Base-by-base conservation (phyloP, 2,113 vertebrate genomes). In the Ictalurus punctatus region DNA sequence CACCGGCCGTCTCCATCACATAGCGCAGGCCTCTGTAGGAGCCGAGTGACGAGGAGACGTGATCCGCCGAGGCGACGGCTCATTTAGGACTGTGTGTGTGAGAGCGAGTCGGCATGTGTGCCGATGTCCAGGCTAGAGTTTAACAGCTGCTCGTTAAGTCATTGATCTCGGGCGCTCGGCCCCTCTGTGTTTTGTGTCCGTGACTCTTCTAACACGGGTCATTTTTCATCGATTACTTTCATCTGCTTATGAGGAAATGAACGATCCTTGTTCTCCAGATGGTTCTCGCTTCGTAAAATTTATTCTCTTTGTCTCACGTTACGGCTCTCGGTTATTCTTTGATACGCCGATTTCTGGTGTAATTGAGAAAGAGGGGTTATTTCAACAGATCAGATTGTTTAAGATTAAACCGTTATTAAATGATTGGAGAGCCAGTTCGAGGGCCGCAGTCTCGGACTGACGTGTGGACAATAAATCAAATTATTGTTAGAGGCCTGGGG, bases 1-100 rank as follows among this genome's bases (percentile, higher is more conserved):
- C 86, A 83, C 90, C 85, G 84, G 93, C 94, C 93, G 92, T 91
- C 90, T 92, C 92, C 94, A 93, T 93, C 93, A 92, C 92, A 94
- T 93, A 96, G 95, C 95, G 93, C 93, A 94, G 92, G 93, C 94
- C 94, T 94, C 94, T 94, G 94, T 95, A 89, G 93, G 90, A 94
- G 93, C 91, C 93, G 94, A 94, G 95, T 94, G 93, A 95, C 95
- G 92, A 91, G 91, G 87, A 93, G 94, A 93, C 73, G 44, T 80
- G 92, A 94, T 94, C 92, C 92, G 89, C 94, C 92, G 92, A 93
- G 93, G 91, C 91, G 78, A 95, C 91, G 93, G 93, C 94, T 95
- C 94, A 94, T 95, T 95, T 94, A 92, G 92, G 92, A 84, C 90
- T 92, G 93, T 93, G 94, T 52, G 74, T 17, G 74, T 8, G 54